Evolutionary conservation across 2,113 vertebrate genomes (phyloP).

Genomic region (Corythoichthys haematopterus): DNA sequence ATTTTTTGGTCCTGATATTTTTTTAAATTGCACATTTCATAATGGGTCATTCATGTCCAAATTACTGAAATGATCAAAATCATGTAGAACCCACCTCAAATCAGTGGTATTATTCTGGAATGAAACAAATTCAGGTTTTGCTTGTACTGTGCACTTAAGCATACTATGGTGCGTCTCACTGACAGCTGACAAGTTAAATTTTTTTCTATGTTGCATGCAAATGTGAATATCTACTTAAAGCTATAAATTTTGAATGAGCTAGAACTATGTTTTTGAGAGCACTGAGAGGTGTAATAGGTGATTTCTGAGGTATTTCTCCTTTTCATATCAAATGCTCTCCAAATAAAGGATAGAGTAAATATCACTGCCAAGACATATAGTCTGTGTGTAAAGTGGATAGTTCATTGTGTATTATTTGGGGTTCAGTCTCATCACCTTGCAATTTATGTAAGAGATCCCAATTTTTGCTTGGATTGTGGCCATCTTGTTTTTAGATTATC

Average conservation of each 20-base stretch:
- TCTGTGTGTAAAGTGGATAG: not conserved
- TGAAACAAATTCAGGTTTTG: slow-evolving; percentile 30
- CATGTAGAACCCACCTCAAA: slow-evolving; percentile 34
- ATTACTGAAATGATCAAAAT: not conserved
- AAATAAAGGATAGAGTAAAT: not conserved
- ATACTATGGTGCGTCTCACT: slow-evolving; percentile 42
- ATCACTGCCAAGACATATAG: not conserved
- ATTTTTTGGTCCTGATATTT: not conserved
- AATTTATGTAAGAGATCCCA: not conserved
- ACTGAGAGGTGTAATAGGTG: not conserved
- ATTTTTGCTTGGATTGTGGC: not conserved
- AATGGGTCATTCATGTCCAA: not conserved
- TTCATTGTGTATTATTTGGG: not conserved
- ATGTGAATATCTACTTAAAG: slow-evolving; percentile 57
- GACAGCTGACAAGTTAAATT: slow-evolving; percentile 42
- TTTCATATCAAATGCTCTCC: not conserved
- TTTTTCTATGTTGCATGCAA: slow-evolving; percentile 61
- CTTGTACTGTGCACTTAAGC: slow-evolving; percentile 45
- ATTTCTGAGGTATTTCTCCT: not conserved
- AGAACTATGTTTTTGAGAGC: not conserved
- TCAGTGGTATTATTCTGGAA: slow-evolving; percentile 60
- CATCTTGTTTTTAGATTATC: not conserved
- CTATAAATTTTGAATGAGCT: not conserved
- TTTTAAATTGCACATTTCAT: not conserved
- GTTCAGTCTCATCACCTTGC: not conserved